A percentile compares a stretch with the other conserved stretches of the same genome.
These are phyloP conservation scores for Hystrix brachyura DNA, from an alignment of 2,113 vertebrate genomes.

Conservation along the genomic window DNA sequence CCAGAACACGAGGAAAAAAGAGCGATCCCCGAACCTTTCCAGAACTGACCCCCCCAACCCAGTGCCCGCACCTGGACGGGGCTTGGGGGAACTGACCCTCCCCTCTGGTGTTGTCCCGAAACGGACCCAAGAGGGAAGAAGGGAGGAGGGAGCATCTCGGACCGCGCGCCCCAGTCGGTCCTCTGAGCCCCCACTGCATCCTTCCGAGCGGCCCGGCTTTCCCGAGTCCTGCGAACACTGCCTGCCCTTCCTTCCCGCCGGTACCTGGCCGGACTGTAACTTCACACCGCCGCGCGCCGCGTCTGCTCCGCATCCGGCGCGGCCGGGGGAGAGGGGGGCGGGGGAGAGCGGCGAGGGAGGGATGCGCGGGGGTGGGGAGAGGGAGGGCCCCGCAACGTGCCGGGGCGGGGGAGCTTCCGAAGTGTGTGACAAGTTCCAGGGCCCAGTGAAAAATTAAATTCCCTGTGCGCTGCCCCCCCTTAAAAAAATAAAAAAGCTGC, in stretches of 20 bases:
- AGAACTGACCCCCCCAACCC: neutral
- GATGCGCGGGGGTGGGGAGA: slow-evolving; percentile 81
- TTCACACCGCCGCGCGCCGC: slow-evolving; percentile 81
- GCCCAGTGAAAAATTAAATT: slow-evolving; percentile 68
- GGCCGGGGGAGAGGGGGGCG: slow-evolving; percentile 77
- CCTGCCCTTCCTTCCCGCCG: slow-evolving; percentile 81
- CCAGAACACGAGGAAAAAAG: slow-evolving; percentile 41
- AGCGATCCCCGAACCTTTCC: neutral
- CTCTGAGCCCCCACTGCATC: slow-evolving; percentile 58
- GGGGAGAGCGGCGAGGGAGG: slow-evolving; percentile 77
- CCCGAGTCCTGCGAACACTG: slow-evolving; percentile 76
- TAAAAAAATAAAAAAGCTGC: slow-evolving; percentile 3
- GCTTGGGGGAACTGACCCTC: neutral
- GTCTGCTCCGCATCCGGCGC: slow-evolving; percentile 84
- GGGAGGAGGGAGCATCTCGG: neutral
- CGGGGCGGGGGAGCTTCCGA: slow-evolving; percentile 67
- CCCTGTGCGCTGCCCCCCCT: slow-evolving; percentile 37
- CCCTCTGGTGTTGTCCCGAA: slow-evolving; percentile 44
- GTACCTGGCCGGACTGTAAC: slow-evolving; percentile 84
- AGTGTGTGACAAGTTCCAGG: slow-evolving; percentile 83
- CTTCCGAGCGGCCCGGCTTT: slow-evolving; percentile 66
- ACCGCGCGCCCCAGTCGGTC: slow-evolving; percentile 35
- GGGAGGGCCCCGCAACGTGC: slow-evolving; percentile 82
- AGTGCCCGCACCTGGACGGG: neutral
- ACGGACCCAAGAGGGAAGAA: neutral